These are phyloP conservation scores for Phasianus colchicus DNA, from an alignment of 2,113 vertebrate genomes.

Conservation along the genomic window DNA sequence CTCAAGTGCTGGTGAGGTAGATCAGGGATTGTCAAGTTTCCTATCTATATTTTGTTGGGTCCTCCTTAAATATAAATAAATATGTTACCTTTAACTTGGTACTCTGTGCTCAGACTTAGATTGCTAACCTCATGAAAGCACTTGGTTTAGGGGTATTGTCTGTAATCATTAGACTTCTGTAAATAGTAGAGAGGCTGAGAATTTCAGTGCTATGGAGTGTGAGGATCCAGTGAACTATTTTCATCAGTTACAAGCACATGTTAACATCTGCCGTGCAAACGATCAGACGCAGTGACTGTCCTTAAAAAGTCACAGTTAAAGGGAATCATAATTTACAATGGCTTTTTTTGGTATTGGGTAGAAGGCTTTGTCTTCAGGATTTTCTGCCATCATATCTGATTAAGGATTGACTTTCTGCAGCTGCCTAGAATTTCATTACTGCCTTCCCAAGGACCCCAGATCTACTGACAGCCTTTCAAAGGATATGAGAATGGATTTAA, in stretches of 20 bases:
- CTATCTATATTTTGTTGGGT: neutral
- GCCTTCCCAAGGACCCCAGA: neutral
- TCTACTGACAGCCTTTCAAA: neutral
- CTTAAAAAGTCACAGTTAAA: neutral
- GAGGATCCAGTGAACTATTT: neutral
- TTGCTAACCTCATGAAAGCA: neutral
- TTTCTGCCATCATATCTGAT: neutral
- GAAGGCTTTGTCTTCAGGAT: neutral
- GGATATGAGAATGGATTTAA: neutral
- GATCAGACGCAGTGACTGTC: neutral
- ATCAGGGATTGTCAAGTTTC: neutral
- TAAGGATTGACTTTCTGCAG: neutral
- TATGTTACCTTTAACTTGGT: neutral
- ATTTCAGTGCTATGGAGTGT: neutral
- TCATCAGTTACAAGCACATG: neutral
- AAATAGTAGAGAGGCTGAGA: neutral
- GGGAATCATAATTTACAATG: neutral
- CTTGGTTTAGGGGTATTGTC: neutral
- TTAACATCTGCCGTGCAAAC: neutral
- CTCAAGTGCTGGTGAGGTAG: neutral
- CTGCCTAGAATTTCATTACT: neutral
- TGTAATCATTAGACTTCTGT: neutral
- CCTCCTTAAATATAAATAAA: neutral
- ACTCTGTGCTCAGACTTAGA: neutral
- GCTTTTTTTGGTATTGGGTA: neutral